Conservation (phyloP, 2,797 vertebrate genomes). For the Enteromius fasciolatus region DNA sequence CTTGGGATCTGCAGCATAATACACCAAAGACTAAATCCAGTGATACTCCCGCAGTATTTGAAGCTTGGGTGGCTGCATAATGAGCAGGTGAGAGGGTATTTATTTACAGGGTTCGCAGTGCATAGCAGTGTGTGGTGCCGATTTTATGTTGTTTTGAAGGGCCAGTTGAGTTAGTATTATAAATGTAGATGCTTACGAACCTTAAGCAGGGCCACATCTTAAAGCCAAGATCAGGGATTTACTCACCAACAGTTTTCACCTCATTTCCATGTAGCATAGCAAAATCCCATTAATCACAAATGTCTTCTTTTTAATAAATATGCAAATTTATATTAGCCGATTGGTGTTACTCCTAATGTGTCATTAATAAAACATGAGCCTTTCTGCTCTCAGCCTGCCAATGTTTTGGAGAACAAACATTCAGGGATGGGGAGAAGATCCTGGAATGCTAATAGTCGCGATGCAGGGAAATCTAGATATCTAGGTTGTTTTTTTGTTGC, state of each 20-base stretch:
- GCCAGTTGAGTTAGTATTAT: background rate
- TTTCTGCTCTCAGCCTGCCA: constrained; percentile 65
- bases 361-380: constrained; percentile 81
- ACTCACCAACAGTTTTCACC: constrained; percentile 57
- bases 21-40: constrained; percentile 42
- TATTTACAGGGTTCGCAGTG: constrained; percentile 17
- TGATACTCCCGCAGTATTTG: constrained; percentile 44
- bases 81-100: constrained; percentile 28
- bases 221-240: constrained; percentile 61
- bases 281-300: constrained; percentile 82
- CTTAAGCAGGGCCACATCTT: constrained; percentile 25
- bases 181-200: constrained; percentile 10
- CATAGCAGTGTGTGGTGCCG: too few relatives aligned
- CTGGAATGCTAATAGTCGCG: constrained; percentile 40
- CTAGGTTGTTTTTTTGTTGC: background rate
- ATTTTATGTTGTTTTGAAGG: background rate
- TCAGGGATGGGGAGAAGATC: constrained; percentile 38
- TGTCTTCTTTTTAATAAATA: constrained; percentile 84
- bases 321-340: constrained; percentile 80
- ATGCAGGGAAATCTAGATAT: constrained; percentile 27
- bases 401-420: constrained; percentile 67
- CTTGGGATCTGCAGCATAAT: constrained; percentile 53
- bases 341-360: constrained; percentile 79
- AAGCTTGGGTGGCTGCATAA: constrained; percentile 45
- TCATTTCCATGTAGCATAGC: constrained; percentile 72